These are phyloP conservation scores for Caenorhabditis sp. DNA, from an alignment of 2,888 invertebrate genomes.

Conservation along the genomic window DNA sequence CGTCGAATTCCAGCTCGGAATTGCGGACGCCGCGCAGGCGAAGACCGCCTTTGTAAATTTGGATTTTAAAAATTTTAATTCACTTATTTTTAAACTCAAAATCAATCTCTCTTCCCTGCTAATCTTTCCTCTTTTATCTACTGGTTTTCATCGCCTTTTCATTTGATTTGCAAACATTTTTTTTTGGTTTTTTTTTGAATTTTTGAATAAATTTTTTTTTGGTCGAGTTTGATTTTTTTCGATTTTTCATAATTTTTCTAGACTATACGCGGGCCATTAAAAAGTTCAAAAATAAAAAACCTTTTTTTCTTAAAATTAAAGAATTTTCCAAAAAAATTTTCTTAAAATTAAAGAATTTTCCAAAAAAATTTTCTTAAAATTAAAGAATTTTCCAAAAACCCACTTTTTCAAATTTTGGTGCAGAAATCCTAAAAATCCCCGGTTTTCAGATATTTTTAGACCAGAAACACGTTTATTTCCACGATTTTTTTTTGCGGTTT, in stretches of 20 bases:
- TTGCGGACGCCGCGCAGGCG: constrained; percentile 62
- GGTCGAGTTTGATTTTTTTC: neutral
- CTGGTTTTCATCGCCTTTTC: constrained; percentile 3
- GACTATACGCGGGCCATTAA: too few relatives aligned
- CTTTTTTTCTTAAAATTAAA: too few relatives aligned
- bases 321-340: neutral
- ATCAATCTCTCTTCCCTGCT: constrained; percentile 2
- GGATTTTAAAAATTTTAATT: neutral
- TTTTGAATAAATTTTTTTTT: neutral
- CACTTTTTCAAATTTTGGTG: neutral
- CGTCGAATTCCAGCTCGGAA: constrained; percentile 69
- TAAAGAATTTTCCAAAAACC: neutral
- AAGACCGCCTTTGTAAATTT: constrained; percentile 35
- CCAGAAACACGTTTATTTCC: too few relatives aligned
- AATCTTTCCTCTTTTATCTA: neutral
- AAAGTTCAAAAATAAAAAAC: too few relatives aligned
- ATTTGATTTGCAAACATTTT: neutral
- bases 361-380: neutral
- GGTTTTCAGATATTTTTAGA: too few relatives aligned
- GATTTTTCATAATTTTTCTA: neutral
- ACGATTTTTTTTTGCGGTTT: too few relatives aligned
- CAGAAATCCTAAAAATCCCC: too few relatives aligned
- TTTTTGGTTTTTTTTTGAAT: neutral
- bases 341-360: neutral
- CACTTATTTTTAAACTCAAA: neutral